Conservation (phyloP, 2,888 invertebrate species). For the Nudaria mundana region DNA sequence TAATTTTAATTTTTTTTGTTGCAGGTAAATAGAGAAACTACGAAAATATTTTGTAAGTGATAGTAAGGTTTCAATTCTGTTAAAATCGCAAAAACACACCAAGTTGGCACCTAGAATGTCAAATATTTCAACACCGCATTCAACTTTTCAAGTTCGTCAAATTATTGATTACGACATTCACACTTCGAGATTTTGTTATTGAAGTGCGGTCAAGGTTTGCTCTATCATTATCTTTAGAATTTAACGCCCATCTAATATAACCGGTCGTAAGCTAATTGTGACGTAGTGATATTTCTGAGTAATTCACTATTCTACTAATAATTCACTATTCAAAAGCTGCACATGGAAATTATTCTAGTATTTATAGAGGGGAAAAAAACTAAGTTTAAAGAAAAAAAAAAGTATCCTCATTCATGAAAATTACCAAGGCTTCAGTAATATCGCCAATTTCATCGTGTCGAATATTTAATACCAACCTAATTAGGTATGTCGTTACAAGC, state of each 20-base stretch:
- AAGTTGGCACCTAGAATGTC: constrained; percentile 12
- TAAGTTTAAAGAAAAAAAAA: too few species aligned
- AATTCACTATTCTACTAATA: too few species aligned
- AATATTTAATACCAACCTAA: too few species aligned
- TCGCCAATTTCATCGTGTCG: too few species aligned
- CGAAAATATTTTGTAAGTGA: constrained; percentile 20
- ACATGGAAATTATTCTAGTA: too few species aligned
- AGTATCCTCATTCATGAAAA: too few species aligned
- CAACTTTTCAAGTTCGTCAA: constrained; percentile 29
- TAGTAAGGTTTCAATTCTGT: not conserved
- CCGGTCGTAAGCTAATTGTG: constrained; percentile 5
- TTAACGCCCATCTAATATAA: constrained; percentile 20
- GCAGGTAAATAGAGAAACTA: constrained; percentile 40
- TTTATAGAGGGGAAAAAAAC: too few species aligned
- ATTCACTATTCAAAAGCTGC: constrained; percentile 1
- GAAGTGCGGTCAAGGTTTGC: constrained; percentile 47
- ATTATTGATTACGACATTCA: constrained; percentile 37
- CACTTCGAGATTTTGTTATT: constrained; percentile 44
- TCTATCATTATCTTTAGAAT: constrained; percentile 37
- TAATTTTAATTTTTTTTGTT: constrained; percentile 32
- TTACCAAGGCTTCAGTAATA: too few species aligned
- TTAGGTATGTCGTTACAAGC: too few species aligned
- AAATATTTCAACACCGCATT: constrained; percentile 23
- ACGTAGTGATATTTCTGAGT: too few species aligned
- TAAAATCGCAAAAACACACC: not conserved